Evolutionary conservation across 1,140 invertebrate species (phyloP).

Genomic region (Tetragnatha versicolor): DNA sequence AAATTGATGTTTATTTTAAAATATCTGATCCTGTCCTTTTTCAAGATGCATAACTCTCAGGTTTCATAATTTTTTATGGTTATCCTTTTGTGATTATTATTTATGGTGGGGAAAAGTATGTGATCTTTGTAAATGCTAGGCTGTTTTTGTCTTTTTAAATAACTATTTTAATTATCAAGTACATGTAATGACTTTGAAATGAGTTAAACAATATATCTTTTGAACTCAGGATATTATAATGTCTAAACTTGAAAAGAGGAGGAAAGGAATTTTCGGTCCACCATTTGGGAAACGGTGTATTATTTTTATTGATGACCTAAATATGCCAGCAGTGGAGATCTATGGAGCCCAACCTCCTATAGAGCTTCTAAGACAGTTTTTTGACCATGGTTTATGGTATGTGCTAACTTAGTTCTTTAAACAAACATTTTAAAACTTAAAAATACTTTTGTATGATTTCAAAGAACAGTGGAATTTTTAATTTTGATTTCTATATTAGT

Average conservation of each 20-base stretch:
- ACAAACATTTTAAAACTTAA: background rate
- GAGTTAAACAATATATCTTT: background rate
- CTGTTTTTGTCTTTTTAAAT: too few relatives aligned
- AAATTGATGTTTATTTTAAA: too few relatives aligned
- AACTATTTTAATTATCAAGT: too few relatives aligned
- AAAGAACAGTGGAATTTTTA: background rate
- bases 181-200: background rate
- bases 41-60: too few relatives aligned
- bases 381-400: slow-evolving; percentile 82
- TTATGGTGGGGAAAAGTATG: too few relatives aligned
- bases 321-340: slow-evolving; percentile 85
- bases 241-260: slow-evolving; percentile 82
- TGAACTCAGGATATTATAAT: slow-evolving; percentile 78
- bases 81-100: too few relatives aligned
- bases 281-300: slow-evolving; percentile 77
- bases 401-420: too few relatives aligned
- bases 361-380: slow-evolving; percentile 85
- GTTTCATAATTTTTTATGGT: too few relatives aligned
- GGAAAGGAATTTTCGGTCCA: slow-evolving; percentile 82
- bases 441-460: background rate
- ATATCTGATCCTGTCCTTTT: too few relatives aligned
- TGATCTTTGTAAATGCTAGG: background rate
- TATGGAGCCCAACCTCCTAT: slow-evolving; percentile 91
- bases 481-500: background rate
- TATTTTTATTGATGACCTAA: slow-evolving; percentile 92